Base-by-base conservation (phyloP, 1,140 invertebrate genomes). In the Macrocentrus cingulum region DNA sequence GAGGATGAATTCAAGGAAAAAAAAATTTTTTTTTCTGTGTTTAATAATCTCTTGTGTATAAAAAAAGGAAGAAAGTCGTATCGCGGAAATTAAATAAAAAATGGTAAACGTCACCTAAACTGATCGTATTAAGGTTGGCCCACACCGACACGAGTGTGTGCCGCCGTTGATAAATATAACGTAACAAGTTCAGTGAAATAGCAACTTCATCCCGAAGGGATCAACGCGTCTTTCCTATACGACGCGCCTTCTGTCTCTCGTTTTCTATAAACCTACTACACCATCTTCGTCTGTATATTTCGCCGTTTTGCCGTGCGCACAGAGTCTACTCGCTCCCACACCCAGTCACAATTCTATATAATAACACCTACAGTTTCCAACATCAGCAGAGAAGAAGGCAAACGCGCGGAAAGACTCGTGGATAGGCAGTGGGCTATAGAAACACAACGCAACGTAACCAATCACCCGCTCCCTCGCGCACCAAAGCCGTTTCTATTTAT, bases 101-200 rank as follows among this genome's bases (percentile, higher is more conserved):
- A n/a, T n/a, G n/a, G n/a, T n/a, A n/a, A n/a, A n/a, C n/a, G n/a
- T n/a, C n/a, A n/a, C n/a, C n/a, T n/a, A n/a, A n/a, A n/a, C n/a
- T n/a, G n/a, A n/a, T n/a, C n/a, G n/a, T n/a, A n/a, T n/a, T n/a
- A n/a, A n/a, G n/a, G n/a, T n/a, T n/a, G n/a, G n/a, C n/a, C n/a
- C n/a, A n/a, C n/a, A n/a, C n/a, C n/a, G 4, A 39, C 36, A 39
- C 36, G 3, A 15, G 13, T 39, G 36, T 39, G 66, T 75, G 72
- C 63, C 75, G 74, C 62, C 41, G 66, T 71, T 76, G 74, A 76
- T 76, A 76, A 76, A 76, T 76, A 76, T 74, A 76, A 76, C 68
- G 72, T 75, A 76, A 75, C 74, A 76, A 75, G 70, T 76, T 74
- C 69, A 66, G 62, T 66, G 69, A 69, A 74, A 74, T 74, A 75